Conservation (phyloP, 2,888 invertebrate genomes). For the Tenthredo livida region DNA sequence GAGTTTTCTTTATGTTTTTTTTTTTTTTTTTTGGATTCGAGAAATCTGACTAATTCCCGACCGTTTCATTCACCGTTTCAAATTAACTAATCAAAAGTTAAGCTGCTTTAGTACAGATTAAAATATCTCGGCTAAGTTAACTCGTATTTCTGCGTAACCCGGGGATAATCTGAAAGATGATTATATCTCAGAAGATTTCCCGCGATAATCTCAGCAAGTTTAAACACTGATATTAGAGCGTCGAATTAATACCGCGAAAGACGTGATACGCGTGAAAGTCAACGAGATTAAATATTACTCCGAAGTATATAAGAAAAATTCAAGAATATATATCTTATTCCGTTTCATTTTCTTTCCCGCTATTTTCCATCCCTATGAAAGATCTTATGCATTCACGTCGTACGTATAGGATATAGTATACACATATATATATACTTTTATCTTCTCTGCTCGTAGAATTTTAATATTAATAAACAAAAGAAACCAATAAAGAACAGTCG, state of each 20-base stretch:
- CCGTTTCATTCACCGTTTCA: not conserved
- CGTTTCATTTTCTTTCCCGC: not conserved
- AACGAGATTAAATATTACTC: not conserved
- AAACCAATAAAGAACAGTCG: not conserved
- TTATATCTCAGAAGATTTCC: not conserved
- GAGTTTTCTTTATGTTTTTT: not conserved
- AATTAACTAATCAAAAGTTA: slow-evolving; percentile 25
- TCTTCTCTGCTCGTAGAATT: not conserved
- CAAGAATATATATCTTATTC: not conserved
- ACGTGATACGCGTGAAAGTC: not conserved
- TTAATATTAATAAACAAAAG: slow-evolving; percentile 8
- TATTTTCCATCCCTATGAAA: not conserved
- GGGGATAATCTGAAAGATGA: slow-evolving; percentile 15
- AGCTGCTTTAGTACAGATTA: slow-evolving; percentile 4
- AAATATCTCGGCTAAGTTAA: slow-evolving; percentile 27
- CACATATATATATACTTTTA: not conserved
- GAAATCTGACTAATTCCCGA: not conserved
- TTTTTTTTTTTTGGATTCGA: not conserved
- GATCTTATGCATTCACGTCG: not conserved
- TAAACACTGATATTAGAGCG: not conserved
- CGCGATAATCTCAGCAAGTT: not conserved
- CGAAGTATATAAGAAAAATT: not conserved
- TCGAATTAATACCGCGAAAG: not conserved
- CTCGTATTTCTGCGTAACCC: slow-evolving; percentile 7
- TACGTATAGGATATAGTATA: not conserved